phyloP scores from a whole-genome alignment of 1,140 invertebrate species.

The Sitobion miscanthi region DNA sequence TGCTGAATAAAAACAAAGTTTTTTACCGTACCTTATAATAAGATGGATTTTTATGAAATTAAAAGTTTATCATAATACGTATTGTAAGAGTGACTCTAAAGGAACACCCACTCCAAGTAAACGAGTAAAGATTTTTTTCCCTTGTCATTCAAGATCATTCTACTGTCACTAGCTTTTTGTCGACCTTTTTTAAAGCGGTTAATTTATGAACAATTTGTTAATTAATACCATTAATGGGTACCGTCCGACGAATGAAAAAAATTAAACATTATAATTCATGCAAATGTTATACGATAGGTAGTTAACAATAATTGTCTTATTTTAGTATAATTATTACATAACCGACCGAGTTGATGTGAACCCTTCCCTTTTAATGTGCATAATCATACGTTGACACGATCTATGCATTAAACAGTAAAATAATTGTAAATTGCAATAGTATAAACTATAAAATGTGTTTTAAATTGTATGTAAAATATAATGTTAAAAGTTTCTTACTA shows the following conservation, averaged over 20 bases:
- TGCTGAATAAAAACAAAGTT: background rate
- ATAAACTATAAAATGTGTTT: background rate
- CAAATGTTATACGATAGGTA: background rate
- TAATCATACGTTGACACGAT: background rate
- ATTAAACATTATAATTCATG: background rate
- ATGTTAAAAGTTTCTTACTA: background rate
- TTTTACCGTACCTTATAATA: background rate
- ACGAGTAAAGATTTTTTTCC: background rate
- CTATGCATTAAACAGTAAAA: background rate
- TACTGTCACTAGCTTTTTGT: background rate
- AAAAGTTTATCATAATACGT: slow-evolving; percentile 16
- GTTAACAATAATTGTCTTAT: background rate
- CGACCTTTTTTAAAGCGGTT: background rate
- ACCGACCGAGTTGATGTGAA: background rate
- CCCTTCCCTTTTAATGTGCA: background rate
- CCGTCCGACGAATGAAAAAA: background rate
- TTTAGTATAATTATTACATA: slow-evolving; percentile 8
- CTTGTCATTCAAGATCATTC: slow-evolving; percentile 7
- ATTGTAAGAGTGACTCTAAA: background rate
- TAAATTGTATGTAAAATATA: background rate
- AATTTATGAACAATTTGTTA: slow-evolving; percentile 2
- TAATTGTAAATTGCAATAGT: background rate
- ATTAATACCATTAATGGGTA: background rate
- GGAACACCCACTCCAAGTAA: background rate
- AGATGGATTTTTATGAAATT: background rate